A percentile compares a stretch with the other conserved stretches of the same genome.
phyloP scores from a whole-genome alignment of 2,888 invertebrate genomes.

The Scaptomyza reducta region DNA sequence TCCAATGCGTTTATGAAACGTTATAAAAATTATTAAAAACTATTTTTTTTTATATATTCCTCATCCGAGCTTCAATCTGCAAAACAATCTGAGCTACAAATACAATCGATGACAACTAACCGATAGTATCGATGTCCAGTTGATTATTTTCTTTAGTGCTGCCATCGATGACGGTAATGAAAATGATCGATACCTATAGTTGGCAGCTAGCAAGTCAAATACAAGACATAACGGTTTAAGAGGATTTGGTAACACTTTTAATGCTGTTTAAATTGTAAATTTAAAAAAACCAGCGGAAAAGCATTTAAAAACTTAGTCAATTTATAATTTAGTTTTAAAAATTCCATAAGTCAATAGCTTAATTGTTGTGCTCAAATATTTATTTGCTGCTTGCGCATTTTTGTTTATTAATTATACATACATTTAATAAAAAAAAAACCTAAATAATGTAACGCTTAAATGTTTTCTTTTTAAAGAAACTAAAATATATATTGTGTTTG shows the following conservation, averaged over 20 bases:
- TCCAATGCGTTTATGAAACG: conserved; percentile 65
- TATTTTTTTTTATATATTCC: conserved; percentile 56
- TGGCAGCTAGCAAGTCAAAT: not conserved
- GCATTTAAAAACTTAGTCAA: not conserved
- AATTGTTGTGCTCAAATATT: conserved; percentile 68
- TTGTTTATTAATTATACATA: conserved; percentile 79
- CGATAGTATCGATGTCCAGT: conserved; percentile 30
- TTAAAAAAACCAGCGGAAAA: not conserved
- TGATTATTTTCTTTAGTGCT: not conserved
- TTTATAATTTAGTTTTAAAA: not conserved
- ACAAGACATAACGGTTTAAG: not conserved
- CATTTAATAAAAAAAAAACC: conserved; percentile 80
- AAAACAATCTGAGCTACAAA: conserved; percentile 58
- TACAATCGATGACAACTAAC: conserved; percentile 46
- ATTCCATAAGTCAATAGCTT: conserved; percentile 15
- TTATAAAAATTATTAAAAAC: conserved; percentile 58
- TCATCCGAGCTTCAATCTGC: conserved; percentile 73
- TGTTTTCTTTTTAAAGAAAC: conserved; percentile 59
- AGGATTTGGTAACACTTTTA: conserved; percentile 3
- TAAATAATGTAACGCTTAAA: conserved; percentile 80
- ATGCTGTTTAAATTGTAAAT: not conserved
- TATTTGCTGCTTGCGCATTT: conserved; percentile 61
- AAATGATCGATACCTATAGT: conserved; percentile 24
- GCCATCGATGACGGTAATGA: conserved; percentile 10
- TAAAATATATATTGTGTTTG: conserved; percentile 52